Conservation (phyloP, 2,113 vertebrate species). For the Carettochelys insculpta region DNA sequence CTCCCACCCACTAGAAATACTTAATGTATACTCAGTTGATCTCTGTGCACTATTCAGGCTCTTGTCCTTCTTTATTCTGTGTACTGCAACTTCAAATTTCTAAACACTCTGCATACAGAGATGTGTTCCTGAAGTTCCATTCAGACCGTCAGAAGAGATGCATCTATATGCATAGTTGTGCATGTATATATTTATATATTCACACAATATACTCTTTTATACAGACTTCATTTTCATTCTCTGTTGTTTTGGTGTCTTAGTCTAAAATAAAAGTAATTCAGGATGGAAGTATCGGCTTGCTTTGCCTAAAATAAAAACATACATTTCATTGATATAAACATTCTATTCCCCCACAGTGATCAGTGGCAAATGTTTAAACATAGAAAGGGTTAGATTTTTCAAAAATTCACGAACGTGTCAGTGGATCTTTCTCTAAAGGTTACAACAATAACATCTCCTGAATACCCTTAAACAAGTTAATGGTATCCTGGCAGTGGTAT, state of each 20-base stretch:
- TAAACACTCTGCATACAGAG: neutral
- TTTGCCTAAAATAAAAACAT: neutral
- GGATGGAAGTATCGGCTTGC: neutral
- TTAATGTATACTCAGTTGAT: neutral
- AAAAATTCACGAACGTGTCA: conserved; percentile 56
- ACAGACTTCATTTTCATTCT: neutral
- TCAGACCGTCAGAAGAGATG: neutral
- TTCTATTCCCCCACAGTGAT: conserved; percentile 17
- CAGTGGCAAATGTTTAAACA: conserved; percentile 18
- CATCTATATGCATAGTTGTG: neutral
- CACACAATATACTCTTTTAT: neutral
- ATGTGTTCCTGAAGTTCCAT: neutral
- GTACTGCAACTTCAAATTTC: neutral
- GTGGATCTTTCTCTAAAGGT: conserved; percentile 67
- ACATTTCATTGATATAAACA: neutral
- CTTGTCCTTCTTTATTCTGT: neutral
- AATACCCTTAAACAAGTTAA: conserved; percentile 58
- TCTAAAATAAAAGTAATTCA: neutral
- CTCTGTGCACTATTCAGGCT: neutral
- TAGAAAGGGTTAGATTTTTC: neutral
- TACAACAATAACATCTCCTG: conserved; percentile 45
- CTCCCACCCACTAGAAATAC: neutral
- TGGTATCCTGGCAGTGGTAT: conserved; percentile 56
- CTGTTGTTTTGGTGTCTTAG: neutral
- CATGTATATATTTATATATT: neutral